phyloP scores from a whole-genome alignment of 2,888 invertebrate genomes.

The Macroteleia sp. region DNA sequence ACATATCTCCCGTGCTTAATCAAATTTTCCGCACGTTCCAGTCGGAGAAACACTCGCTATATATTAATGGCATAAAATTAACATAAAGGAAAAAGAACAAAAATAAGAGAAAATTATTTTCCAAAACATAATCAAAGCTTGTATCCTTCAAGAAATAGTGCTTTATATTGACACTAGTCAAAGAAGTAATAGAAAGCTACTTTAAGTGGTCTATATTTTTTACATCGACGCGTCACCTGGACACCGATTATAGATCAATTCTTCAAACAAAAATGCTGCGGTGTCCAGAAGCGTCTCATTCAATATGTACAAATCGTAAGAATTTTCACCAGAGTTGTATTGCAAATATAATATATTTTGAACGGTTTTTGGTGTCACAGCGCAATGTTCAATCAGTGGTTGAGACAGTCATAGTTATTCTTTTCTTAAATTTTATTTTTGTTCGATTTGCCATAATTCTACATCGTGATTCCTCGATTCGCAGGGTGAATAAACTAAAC shows the following conservation, averaged over 20 bases:
- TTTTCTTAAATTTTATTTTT: slow-evolving; percentile 19
- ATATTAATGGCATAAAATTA: too few relatives aligned
- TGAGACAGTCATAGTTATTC: slow-evolving; percentile 8
- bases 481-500: slow-evolving; percentile 12
- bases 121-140: background rate
- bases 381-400: too few relatives aligned
- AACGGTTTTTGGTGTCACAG: too few relatives aligned
- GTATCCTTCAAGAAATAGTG: slow-evolving; percentile 2
- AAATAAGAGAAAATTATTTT: too few relatives aligned
- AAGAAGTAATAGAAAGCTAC: slow-evolving; percentile 14
- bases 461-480: background rate
- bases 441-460: background rate
- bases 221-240: background rate
- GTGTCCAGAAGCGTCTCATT: background rate
- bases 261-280: background rate
- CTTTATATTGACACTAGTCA: slow-evolving; percentile 21
- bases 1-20: slow-evolving; percentile 87
- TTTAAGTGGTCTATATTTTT: slow-evolving; percentile 31
- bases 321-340: too few relatives aligned
- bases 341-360: background rate
- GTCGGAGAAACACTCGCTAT: slow-evolving; percentile 87
- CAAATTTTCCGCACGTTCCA: slow-evolving; percentile 88
- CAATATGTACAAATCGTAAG: slow-evolving; percentile 20
- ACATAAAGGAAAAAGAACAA: too few relatives aligned
- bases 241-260: background rate